Percentiles rank a stretch among this genome's conserved stretches.
These are phyloP conservation scores for Champsocephalus gunnari DNA, from an alignment of 2,797 vertebrate genomes.

Conservation along the genomic window DNA sequence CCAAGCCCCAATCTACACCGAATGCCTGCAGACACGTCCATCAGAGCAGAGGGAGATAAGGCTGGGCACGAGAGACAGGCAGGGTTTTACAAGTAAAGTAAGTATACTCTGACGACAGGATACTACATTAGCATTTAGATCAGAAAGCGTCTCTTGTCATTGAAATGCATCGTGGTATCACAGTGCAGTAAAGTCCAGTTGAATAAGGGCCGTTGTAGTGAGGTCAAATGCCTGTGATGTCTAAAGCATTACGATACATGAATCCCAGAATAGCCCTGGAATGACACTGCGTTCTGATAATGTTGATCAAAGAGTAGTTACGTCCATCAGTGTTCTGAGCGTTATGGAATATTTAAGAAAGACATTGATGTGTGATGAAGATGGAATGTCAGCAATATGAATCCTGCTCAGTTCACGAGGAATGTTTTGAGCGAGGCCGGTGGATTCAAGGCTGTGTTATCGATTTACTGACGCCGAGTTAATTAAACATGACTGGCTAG, in stretches of 20 bases:
- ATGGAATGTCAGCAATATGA: slow-evolving; percentile 63
- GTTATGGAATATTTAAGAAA: slow-evolving; percentile 66
- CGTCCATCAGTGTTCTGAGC: slow-evolving; percentile 36
- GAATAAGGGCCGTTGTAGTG: slow-evolving; percentile 42
- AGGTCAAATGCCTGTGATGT: slow-evolving; percentile 59
- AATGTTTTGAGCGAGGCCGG: slow-evolving; percentile 20
- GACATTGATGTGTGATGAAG: slow-evolving; percentile 42
- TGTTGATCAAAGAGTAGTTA: slow-evolving; percentile 65
- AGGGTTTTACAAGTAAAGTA: slow-evolving; percentile 63
- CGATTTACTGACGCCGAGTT: slow-evolving; percentile 61
- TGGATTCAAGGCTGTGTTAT: slow-evolving; percentile 49
- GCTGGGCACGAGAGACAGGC: slow-evolving; percentile 49
- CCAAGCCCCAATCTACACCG: slow-evolving; percentile 59
- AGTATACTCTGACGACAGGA: slow-evolving; percentile 58
- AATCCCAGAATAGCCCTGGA: slow-evolving; percentile 56
- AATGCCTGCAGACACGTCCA: slow-evolving; percentile 65
- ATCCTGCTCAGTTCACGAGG: slow-evolving; percentile 56
- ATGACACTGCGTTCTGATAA: slow-evolving; percentile 54
- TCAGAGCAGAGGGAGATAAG: slow-evolving; percentile 68
- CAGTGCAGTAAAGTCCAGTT: slow-evolving; percentile 64
- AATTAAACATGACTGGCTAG: slow-evolving; percentile 65
- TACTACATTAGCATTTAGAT: slow-evolving; percentile 79
- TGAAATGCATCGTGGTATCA: slow-evolving; percentile 64
- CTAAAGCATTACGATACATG: slow-evolving; percentile 26
- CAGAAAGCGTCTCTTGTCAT: slow-evolving; percentile 59